Conservation (phyloP, 2,888 invertebrate genomes). For the Melieria omissa region DNA sequence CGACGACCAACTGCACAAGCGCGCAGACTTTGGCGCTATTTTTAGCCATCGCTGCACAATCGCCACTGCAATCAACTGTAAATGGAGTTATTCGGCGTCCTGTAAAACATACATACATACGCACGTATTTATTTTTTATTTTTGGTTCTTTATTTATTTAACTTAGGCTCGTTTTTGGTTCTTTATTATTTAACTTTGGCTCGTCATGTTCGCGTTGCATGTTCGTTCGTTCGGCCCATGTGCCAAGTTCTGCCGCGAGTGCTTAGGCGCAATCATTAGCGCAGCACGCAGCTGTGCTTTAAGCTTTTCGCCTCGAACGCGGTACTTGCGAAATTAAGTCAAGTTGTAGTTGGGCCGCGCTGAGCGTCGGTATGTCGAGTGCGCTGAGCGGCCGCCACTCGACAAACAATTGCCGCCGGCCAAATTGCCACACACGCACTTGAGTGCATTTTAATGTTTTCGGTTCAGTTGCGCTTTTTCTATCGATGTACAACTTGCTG, state of each 20-base stretch:
- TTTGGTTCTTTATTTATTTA: no score
- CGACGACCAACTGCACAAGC: not conserved
- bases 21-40: not conserved
- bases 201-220: conserved; percentile 1
- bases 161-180: no score
- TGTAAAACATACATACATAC: no score
- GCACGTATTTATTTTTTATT: no score
- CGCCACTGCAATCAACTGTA: conserved; percentile 15
- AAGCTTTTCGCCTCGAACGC: not conserved
- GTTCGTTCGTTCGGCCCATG: conserved; percentile 10
- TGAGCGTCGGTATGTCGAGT: conserved; percentile 25
- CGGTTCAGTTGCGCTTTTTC: conserved; percentile 7
- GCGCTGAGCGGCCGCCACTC: not conserved
- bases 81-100: conserved; percentile 15
- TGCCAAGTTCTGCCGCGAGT: conserved; percentile 20
- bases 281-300: not conserved
- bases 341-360: conserved; percentile 16
- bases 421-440: not conserved
- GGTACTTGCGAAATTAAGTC: conserved; percentile 13
- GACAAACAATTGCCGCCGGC: conserved; percentile 12
- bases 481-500: not conserved
- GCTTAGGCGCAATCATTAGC: conserved; percentile 14
- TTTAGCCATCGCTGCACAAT: not conserved
- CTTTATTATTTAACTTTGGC: no score
- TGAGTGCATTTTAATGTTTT: conserved; percentile 30